These are phyloP conservation scores for Neodon shergylaensis DNA, from an alignment of 2,113 vertebrate genomes.

Conservation along the genomic window DNA sequence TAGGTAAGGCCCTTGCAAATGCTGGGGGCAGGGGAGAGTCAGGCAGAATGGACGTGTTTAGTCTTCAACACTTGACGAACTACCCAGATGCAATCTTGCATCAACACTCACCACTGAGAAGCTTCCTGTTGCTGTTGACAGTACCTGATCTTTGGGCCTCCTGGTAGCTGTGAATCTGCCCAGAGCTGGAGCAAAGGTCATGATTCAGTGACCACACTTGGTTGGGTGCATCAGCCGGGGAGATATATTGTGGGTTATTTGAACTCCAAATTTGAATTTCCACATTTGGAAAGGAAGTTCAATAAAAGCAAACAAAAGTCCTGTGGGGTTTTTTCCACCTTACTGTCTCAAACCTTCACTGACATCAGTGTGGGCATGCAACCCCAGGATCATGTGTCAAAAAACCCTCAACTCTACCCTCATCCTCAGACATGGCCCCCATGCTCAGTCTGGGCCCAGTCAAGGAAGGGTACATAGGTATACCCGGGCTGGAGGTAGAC, in stretches of 20 bases:
- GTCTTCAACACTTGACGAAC: background rate
- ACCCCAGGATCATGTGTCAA: background rate
- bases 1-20: background rate
- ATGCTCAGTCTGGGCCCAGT: background rate
- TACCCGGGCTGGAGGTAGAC: background rate
- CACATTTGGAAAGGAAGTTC: background rate
- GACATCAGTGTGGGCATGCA: background rate
- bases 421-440: background rate
- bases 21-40: background rate
- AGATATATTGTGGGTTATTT: background rate
- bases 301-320: conserved; percentile 5
- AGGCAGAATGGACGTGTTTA: background rate
- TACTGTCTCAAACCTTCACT: background rate
- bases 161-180: background rate
- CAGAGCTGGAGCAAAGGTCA: background rate
- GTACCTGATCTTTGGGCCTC: background rate
- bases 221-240: background rate
- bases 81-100: background rate
- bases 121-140: background rate
- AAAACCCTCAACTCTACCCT: background rate
- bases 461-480: background rate
- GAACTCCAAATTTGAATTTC: background rate
- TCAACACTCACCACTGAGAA: background rate
- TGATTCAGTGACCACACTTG: background rate
- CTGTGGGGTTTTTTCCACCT: background rate